A percentile compares a stretch with the other conserved stretches of the same genome.
These are phyloP conservation scores for Agelaius tricolor DNA, from an alignment of 2,113 vertebrate genomes.

Conservation along the genomic window DNA sequence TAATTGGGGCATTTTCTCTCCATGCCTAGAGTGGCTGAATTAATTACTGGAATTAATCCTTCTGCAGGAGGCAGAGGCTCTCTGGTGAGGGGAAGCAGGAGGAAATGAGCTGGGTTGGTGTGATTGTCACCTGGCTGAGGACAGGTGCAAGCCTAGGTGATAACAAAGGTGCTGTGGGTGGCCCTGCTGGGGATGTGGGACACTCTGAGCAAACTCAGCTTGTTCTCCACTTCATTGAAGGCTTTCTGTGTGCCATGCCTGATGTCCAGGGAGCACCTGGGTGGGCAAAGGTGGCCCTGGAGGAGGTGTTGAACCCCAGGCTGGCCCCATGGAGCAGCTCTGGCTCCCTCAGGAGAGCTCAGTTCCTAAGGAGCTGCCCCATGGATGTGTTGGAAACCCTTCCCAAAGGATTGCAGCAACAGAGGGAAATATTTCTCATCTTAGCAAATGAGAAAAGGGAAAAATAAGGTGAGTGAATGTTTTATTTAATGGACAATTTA, in stretches of 20 bases:
- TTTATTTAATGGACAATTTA: slow-evolving; percentile 10
- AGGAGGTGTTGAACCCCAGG: neutral
- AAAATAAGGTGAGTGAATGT: slow-evolving; percentile 25
- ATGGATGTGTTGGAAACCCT: neutral
- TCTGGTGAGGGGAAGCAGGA: neutral
- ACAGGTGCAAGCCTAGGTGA: neutral
- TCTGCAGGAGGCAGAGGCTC: neutral
- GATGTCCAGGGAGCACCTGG: neutral
- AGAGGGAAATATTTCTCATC: neutral
- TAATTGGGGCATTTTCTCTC: slow-evolving; percentile 1
- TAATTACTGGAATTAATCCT: slow-evolving; percentile 22
- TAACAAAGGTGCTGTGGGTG: neutral
- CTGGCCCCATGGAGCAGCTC: neutral
- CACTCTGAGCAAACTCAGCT: neutral
- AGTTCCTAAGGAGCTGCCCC: fast-evolving
- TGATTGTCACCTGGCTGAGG: neutral
- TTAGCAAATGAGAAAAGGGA: neutral
- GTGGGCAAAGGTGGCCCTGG: neutral
- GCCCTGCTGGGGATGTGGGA: neutral
- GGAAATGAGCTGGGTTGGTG: neutral
- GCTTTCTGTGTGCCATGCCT: neutral
- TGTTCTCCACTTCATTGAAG: fast-evolving
- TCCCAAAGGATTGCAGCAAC: neutral
- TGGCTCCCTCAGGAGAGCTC: fast-evolving
- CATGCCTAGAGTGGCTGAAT: neutral